phyloP scores from a whole-genome alignment of 1,140 invertebrate genomes.

The Drosophila triauraria region DNA sequence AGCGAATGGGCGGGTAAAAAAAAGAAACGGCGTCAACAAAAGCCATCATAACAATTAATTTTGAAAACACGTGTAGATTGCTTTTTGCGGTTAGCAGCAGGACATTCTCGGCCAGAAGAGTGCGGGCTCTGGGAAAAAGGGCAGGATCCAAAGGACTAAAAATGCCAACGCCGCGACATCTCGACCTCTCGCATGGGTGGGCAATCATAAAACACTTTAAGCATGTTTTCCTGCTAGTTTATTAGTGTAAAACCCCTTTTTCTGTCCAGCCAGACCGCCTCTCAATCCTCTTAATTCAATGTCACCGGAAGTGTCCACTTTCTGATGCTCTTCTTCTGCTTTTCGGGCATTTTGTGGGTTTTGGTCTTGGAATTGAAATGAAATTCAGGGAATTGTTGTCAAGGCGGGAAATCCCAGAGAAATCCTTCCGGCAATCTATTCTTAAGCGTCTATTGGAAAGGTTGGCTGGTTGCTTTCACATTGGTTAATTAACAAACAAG shows the following conservation, averaged over 20 bases:
- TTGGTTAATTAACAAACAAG: conserved; percentile 39
- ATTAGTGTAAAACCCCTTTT: conserved; percentile 72
- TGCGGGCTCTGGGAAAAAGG: conserved; percentile 16
- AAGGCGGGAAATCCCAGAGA: conserved; percentile 14
- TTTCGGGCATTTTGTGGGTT: conserved; percentile 3
- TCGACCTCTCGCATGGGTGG: conserved; percentile 72
- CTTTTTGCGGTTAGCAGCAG: conserved; percentile 80
- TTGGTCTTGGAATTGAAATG: conserved; percentile 10
- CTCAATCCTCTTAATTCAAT: conserved; percentile 74
- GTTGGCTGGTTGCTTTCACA: not conserved
- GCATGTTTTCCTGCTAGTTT: conserved; percentile 81
- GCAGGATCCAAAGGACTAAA: conserved; percentile 36
- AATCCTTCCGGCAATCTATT: conserved; percentile 32
- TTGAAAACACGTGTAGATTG: conserved; percentile 84
- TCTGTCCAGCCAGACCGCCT: conserved; percentile 18
- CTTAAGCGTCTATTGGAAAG: conserved; percentile 8
- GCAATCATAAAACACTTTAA: conserved; percentile 83
- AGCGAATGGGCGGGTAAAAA: conserved; percentile 17
- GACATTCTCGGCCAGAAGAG: conserved; percentile 30
- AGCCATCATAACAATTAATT: conserved; percentile 84
- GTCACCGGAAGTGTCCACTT: conserved; percentile 72
- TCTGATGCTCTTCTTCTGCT: conserved; percentile 47
- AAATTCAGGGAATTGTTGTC: conserved; percentile 18
- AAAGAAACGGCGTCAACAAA: conserved; percentile 81
- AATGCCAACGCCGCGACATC: conserved; percentile 66